Percentiles rank a stretch among this genome's conserved stretches.
phyloP scores from a whole-genome alignment of 2,797 vertebrate species.

The Clarias fuscus region DNA sequence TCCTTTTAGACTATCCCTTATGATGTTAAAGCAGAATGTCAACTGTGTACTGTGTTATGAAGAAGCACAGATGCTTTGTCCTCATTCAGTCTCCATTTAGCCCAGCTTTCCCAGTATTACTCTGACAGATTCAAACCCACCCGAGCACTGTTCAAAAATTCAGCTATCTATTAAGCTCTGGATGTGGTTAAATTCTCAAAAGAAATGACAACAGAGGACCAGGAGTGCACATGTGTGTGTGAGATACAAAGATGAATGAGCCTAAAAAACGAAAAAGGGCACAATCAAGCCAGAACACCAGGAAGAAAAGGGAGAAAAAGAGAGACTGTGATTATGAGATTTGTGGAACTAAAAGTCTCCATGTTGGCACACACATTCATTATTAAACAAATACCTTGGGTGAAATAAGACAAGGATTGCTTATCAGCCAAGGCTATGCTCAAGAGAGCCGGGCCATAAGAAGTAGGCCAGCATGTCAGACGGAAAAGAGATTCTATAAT shows the following conservation, averaged over 20 bases:
- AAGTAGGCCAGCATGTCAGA: slow-evolving; percentile 59
- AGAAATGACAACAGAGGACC: slow-evolving; percentile 28
- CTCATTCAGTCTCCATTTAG: slow-evolving; percentile 17
- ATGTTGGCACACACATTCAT: slow-evolving; percentile 61
- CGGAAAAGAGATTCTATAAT: slow-evolving; percentile 58
- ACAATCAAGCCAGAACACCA: background rate
- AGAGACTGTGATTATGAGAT: slow-evolving; percentile 22
- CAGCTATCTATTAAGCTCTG: slow-evolving; percentile 29
- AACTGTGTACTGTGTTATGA: background rate
- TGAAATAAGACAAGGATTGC: slow-evolving; percentile 64
- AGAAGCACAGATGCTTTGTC: background rate
- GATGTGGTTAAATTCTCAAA: slow-evolving; percentile 16
- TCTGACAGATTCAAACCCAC: slow-evolving; percentile 12
- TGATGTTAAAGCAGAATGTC: background rate
- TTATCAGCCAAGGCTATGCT: slow-evolving; percentile 58
- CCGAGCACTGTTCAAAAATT: slow-evolving; percentile 17
- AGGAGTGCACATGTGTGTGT: slow-evolving; percentile 10
- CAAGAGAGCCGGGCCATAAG: slow-evolving; percentile 48
- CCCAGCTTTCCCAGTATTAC: background rate
- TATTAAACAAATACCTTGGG: slow-evolving; percentile 65
- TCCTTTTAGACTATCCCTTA: background rate
- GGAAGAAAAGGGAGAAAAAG: background rate
- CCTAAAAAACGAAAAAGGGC: background rate
- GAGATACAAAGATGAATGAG: background rate
- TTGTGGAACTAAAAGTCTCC: slow-evolving; percentile 49